These are phyloP conservation scores for Drosophila pseudoobscura DNA, from an alignment of 1,140 invertebrate species.

Conservation along the genomic window DNA sequence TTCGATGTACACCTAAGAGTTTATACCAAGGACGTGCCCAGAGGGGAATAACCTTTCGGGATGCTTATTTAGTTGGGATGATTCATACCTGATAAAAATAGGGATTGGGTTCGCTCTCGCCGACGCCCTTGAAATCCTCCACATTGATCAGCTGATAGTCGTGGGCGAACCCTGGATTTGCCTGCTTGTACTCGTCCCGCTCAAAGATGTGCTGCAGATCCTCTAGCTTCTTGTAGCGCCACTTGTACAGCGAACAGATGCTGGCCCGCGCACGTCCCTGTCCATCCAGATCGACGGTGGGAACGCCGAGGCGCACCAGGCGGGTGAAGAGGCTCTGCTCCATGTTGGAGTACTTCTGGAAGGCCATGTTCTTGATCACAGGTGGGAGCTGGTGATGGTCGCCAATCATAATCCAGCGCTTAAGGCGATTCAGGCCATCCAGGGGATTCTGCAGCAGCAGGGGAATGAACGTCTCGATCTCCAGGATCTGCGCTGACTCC, in stretches of 20 bases:
- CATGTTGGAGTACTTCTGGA: slow-evolving; percentile 99
- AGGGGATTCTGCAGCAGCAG: slow-evolving; percentile 98
- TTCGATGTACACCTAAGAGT: too few species aligned
- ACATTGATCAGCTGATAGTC: slow-evolving; percentile 99
- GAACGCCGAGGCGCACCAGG: slow-evolving; percentile 97
- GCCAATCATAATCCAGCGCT: slow-evolving; percentile 99
- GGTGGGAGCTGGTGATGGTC: slow-evolving; percentile 99
- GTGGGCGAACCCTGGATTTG: slow-evolving; percentile 95
- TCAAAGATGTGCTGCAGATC: slow-evolving; percentile 94
- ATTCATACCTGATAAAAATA: slow-evolving; percentile 96
- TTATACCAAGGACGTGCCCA: too few species aligned
- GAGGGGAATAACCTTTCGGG: too few species aligned
- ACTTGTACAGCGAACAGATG: slow-evolving; percentile 98
- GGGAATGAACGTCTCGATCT: slow-evolving; percentile 99
- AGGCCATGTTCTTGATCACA: slow-evolving; percentile 99
- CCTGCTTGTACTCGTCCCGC: slow-evolving; percentile 92
- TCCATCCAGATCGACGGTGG: slow-evolving; percentile 98
- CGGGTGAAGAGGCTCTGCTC: slow-evolving; percentile 99
- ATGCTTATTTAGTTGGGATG: too few species aligned
- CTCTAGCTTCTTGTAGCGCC: slow-evolving; percentile 98
- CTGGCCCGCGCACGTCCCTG: slow-evolving; percentile 93
- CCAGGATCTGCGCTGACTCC: slow-evolving; percentile 99
- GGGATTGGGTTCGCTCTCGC: slow-evolving; percentile 98
- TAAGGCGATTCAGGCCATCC: slow-evolving; percentile 97
- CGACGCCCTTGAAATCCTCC: slow-evolving; percentile 97